Percentiles rank a stretch among this genome's conserved stretches.
Evolutionary conservation across 2,113 vertebrate species (phyloP).

Genomic region (Naja naja): DNA sequence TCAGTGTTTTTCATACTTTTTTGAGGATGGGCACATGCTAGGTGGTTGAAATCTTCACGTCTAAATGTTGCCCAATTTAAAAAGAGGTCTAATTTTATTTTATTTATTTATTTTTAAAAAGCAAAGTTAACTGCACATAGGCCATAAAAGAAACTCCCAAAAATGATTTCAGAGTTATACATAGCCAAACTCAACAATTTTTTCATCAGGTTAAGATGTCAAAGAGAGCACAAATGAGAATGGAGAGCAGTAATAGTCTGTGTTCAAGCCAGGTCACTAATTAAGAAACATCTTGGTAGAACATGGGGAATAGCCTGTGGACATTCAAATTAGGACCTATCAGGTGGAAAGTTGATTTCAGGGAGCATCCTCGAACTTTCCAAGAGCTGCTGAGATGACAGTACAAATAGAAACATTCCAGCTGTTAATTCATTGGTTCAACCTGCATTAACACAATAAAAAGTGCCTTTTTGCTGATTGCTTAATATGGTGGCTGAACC

Average conservation of each 20-base stretch:
- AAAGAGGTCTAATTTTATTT: neutral
- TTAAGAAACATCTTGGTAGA: neutral
- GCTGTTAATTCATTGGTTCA: neutral
- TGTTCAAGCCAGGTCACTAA: neutral
- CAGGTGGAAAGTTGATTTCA: neutral
- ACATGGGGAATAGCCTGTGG: neutral
- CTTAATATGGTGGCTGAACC: neutral
- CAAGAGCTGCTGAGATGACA: neutral
- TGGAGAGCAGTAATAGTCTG: neutral
- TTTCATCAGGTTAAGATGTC: neutral
- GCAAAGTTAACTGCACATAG: neutral
- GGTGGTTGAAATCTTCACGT: neutral
- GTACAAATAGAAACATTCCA: neutral
- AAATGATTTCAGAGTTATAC: neutral
- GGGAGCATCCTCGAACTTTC: neutral
- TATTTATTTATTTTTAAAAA: neutral
- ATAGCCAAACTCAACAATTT: neutral
- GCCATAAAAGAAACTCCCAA: neutral
- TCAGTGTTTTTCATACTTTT: neutral
- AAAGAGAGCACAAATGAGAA: neutral
- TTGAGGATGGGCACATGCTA: neutral
- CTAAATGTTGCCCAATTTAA: neutral
- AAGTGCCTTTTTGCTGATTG: neutral
- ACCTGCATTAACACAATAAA: neutral
- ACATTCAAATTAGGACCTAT: neutral